A percentile compares a stretch with the other conserved stretches of the same genome.
Evolutionary conservation across 2,797 vertebrate species (phyloP).

Genomic region (Picus viridis): DNA sequence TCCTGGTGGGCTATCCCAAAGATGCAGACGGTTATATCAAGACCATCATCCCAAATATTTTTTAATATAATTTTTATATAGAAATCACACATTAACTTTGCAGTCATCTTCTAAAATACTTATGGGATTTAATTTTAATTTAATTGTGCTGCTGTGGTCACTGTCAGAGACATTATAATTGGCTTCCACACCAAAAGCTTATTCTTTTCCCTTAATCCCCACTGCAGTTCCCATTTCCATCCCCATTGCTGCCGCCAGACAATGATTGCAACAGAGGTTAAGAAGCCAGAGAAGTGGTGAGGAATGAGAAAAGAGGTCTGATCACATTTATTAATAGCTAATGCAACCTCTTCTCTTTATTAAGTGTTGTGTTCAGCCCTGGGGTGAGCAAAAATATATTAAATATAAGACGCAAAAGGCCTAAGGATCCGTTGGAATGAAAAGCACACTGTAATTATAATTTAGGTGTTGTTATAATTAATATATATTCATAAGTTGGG

Average conservation of each 20-base stretch:
- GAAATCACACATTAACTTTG: neutral
- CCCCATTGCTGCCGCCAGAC: neutral
- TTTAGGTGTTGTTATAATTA: slow-evolving; percentile 5
- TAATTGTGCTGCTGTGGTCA: neutral
- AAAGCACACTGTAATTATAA: neutral
- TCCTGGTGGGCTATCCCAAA: neutral
- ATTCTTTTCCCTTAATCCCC: neutral
- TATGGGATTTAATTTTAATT: neutral
- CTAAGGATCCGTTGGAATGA: neutral
- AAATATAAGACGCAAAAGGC: neutral
- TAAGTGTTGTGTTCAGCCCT: slow-evolving; percentile 2
- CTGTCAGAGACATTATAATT: neutral
- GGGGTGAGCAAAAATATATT: slow-evolving; percentile 31
- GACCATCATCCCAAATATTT: neutral
- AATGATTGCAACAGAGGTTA: neutral
- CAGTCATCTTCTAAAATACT: neutral
- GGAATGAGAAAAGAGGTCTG: slow-evolving; percentile 4
- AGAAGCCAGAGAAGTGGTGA: neutral
- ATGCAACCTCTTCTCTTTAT: neutral
- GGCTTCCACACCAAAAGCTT: neutral
- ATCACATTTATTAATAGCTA: slow-evolving; percentile 1
- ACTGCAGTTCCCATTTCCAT: neutral
- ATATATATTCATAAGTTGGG: slow-evolving; percentile 39
- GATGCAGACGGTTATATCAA: neutral
- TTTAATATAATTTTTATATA: neutral